Percentiles rank a stretch among this genome's conserved stretches.
Conservation (phyloP, 2,888 invertebrate species). For the Tenodera sinensis region DNA sequence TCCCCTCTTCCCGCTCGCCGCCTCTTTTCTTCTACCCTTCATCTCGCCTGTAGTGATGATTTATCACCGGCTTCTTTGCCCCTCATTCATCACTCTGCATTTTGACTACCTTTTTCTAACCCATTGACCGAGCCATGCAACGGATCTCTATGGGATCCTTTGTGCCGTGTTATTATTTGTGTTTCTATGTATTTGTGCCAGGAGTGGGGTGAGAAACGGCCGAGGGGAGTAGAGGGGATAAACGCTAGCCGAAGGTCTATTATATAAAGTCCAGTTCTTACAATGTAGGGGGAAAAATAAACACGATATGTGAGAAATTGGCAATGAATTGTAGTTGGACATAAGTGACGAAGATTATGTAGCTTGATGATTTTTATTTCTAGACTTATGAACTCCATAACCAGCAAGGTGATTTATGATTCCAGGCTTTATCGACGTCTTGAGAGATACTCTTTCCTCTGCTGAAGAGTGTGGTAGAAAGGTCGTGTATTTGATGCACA, state of each 20-base stretch:
- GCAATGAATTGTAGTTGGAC: neutral
- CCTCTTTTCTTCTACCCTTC: neutral
- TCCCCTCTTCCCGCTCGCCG: neutral
- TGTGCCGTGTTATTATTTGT: slow-evolving; percentile 7
- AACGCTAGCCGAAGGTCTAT: neutral
- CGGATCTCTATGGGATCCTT: neutral
- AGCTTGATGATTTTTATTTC: neutral
- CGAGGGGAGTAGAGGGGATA: neutral
- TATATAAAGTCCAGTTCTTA: neutral
- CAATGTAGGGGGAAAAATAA: neutral
- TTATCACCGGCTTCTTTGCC: neutral
- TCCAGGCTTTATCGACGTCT: neutral
- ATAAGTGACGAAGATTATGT: neutral
- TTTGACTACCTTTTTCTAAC: slow-evolving; percentile 8
- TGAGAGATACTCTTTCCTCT: neutral
- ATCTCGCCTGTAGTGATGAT: neutral
- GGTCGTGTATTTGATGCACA: no score
- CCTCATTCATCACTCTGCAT: slow-evolving; percentile 6
- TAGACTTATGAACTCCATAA: neutral
- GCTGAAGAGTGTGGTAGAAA: no score
- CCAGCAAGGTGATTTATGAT: neutral
- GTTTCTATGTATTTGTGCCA: slow-evolving; percentile 1
- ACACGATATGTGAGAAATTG: neutral
- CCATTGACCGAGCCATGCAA: neutral
- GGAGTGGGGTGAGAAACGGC: neutral